Evolutionary conservation across 64 coral and sea anemone species (phyloP).

Genomic region (Pocillopora verrucosa): DNA sequence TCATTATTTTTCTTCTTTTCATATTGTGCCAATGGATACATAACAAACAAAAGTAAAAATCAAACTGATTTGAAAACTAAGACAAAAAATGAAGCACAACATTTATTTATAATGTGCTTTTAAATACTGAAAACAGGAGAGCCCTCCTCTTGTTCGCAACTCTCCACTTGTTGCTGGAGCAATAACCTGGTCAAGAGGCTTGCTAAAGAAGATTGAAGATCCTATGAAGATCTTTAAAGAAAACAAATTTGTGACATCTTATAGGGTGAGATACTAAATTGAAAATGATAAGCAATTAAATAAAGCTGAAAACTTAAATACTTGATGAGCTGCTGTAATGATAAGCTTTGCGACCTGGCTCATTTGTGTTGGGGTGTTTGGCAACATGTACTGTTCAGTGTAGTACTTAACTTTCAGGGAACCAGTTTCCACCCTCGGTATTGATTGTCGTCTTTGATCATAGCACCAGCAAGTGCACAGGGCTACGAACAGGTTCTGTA

Average conservation of each 20-base stretch:
- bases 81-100: neutral
- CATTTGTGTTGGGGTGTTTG: too few relatives aligned
- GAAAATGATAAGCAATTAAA: neutral
- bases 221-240: conserved; percentile 99
- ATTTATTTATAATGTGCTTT: neutral
- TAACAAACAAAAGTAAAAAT: too few relatives aligned
- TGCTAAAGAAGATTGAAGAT: conserved; percentile 96
- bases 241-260: conserved; percentile 92
- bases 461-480: too few relatives aligned
- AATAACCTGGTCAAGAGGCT: conserved; percentile 87
- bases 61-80: too few relatives aligned
- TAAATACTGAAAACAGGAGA: conserved; percentile 52
- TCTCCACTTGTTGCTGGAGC: conserved; percentile 92
- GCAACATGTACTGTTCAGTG: too few relatives aligned
- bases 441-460: too few relatives aligned
- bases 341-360: neutral
- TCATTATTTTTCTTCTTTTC: too few relatives aligned
- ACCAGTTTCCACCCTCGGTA: too few relatives aligned
- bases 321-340: neutral
- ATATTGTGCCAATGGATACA: too few relatives aligned
- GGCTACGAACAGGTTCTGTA: too few relatives aligned
- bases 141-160: conserved; percentile 90
- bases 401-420: too few relatives aligned
- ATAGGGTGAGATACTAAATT: conserved; percentile 52
- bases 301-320: too few relatives aligned